Evolutionary conservation across 2,113 vertebrate species (phyloP), one percentile per base, ranked within the genome.

Genomic region (Hymenochirus boettgeri): DNA sequence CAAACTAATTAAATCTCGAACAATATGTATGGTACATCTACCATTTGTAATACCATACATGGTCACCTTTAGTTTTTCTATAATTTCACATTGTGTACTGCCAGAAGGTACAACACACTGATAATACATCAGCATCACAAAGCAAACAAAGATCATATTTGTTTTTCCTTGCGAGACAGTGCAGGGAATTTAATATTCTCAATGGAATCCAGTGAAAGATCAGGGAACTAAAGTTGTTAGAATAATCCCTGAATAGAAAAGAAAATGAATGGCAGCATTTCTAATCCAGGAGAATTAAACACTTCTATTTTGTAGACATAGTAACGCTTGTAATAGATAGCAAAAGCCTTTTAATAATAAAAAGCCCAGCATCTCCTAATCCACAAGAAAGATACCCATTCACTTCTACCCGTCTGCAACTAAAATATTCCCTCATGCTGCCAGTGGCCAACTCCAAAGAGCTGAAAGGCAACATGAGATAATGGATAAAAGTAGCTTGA

Each of bases 61-160:
- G 18, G 55, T 48, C 63, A 66, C 57, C 54, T 48, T 2, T 19
- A n/a, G 2, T 2, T 50, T 19, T 51, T 66, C 46, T 51, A 66
- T 57, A 66, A 58, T 58, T 66, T 45, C 47, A 66, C 42, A 58
- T 50, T 27, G 53, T 22, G 19, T 6, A 6, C 22, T 37, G 31
- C 13, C 1, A 25, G 35, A 35, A 66, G 21, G 31, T n/a, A 51
- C 19, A 46, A 50, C 48, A 19, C 39, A 17, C 23, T 50, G 31
- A 66, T 48, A 65, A 66, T 47, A 39, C 63, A 66, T 58, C 47
- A 58, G 52, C 42, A 59, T 59, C 47, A 59, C 24, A 58, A 48
- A 66, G 55, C 42, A 29, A 66, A 51, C 54, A 48, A 39, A 42
- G 23, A 52, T 59, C 64, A 42, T 58, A 27, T 42, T 29, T 7